A percentile compares a stretch with the other conserved stretches of the same genome.
Evolutionary conservation across 2,113 vertebrate species (phyloP).

Genomic region (Grammatotria lemairii): DNA sequence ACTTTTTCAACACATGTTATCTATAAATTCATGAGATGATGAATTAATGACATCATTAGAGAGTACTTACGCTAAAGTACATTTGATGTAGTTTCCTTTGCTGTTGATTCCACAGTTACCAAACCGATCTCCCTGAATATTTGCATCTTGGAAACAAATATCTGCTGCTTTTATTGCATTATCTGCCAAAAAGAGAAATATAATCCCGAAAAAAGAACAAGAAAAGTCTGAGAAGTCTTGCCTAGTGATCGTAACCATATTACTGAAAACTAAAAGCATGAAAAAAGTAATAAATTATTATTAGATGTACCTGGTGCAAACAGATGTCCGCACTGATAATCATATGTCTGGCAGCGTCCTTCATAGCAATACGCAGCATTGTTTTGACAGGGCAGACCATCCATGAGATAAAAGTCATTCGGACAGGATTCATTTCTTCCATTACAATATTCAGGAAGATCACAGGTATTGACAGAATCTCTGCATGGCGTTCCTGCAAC

Average conservation of each 20-base stretch:
- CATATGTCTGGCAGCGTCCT: conserved; percentile 80
- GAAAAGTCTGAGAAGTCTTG: not conserved
- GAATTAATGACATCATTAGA: not conserved
- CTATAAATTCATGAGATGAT: not conserved
- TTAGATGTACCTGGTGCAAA: conserved; percentile 71
- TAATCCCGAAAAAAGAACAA: not conserved
- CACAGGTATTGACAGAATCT: conserved; percentile 63
- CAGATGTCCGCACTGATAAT: conserved; percentile 76
- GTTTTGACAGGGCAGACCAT: conserved; percentile 73
- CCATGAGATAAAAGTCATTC: conserved; percentile 74
- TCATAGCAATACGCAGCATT: conserved; percentile 77
- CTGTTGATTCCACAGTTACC: conserved; percentile 79
- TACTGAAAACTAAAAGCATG: not conserved
- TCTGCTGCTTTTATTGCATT: conserved; percentile 72
- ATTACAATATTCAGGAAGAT: conserved; percentile 82
- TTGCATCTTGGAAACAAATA: conserved; percentile 70
- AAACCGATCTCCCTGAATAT: conserved; percentile 70
- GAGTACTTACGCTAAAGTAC: conserved; percentile 71
- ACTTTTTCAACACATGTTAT: not conserved
- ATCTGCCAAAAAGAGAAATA: conserved; percentile 44
- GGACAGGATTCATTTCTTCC: conserved; percentile 75
- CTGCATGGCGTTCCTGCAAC: conserved; percentile 77
- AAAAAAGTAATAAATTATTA: not conserved
- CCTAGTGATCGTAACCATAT: not conserved
- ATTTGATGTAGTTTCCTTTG: conserved; percentile 5